These are phyloP conservation scores for Columba janthina DNA, from an alignment of 2,113 vertebrate species.

Conservation along the genomic window DNA sequence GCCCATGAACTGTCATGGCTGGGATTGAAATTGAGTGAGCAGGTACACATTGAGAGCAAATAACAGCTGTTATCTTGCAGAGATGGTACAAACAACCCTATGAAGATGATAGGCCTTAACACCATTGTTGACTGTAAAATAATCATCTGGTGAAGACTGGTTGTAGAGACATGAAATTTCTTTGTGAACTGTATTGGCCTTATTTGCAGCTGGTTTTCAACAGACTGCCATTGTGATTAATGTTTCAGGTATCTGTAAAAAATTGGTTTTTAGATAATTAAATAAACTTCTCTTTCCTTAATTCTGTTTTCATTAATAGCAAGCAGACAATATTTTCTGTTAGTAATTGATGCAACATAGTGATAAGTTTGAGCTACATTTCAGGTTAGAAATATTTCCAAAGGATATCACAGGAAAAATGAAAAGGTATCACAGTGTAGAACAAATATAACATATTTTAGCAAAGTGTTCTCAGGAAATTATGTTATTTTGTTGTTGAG, in stretches of 20 bases:
- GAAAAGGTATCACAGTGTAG: background rate
- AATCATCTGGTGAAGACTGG: background rate
- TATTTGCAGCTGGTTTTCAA: background rate
- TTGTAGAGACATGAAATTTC: background rate
- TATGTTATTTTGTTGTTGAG: background rate
- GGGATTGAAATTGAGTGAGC: constrained; percentile 15
- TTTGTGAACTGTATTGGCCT: background rate
- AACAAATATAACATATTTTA: background rate
- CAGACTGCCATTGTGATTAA: background rate
- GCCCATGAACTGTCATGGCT: background rate
- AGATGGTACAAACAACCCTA: background rate
- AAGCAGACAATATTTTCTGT: background rate
- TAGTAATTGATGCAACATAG: background rate
- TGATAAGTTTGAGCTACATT: background rate
- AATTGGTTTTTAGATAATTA: background rate
- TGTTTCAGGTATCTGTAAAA: background rate
- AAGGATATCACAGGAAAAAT: background rate
- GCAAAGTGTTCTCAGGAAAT: background rate
- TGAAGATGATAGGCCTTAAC: background rate
- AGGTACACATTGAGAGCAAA: background rate
- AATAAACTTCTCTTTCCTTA: background rate
- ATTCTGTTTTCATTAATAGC: background rate
- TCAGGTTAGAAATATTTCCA: background rate
- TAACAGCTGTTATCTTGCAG: background rate
- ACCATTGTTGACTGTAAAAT: background rate